Evolutionary conservation across 1,140 invertebrate genomes (phyloP).

Genomic region (Maconellicoccus hirsutus): DNA sequence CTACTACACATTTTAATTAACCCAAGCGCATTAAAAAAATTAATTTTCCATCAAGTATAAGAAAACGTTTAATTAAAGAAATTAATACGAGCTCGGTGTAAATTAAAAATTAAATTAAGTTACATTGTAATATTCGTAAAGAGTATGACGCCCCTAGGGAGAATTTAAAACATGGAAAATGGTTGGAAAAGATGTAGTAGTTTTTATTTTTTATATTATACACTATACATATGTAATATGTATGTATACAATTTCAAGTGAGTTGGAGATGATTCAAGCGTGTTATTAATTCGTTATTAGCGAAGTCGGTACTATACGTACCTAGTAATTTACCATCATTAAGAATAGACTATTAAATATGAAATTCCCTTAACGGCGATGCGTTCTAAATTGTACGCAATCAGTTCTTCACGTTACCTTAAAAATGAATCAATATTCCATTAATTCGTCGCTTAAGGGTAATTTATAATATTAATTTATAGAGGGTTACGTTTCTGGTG

Average conservation of each 20-base stretch:
- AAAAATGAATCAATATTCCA: constrained; percentile 17
- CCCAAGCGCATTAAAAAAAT: background rate
- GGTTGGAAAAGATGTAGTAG: background rate
- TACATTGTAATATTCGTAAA: constrained; percentile 8
- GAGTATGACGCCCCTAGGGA: background rate
- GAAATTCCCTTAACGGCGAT: background rate
- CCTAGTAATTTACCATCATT: constrained; percentile 18
- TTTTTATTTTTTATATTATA: background rate
- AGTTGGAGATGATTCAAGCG: background rate
- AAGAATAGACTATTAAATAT: constrained; percentile 15
- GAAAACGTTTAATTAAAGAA: constrained; percentile 6
- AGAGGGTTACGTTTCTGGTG: background rate
- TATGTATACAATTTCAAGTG: background rate
- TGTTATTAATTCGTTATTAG: constrained; percentile 21
- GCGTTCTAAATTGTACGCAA: constrained; percentile 1
- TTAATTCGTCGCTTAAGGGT: background rate
- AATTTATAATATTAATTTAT: background rate
- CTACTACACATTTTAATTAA: no score
- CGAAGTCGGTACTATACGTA: background rate
- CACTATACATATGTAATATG: no score
- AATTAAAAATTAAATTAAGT: constrained; percentile 20
- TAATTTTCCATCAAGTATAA: background rate
- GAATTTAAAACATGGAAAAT: constrained; percentile 9
- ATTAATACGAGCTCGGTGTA: background rate
- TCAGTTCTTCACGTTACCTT: background rate